Evolutionary conservation across 2,113 vertebrate species (phyloP).

Genomic region (Rallus limicola): DNA sequence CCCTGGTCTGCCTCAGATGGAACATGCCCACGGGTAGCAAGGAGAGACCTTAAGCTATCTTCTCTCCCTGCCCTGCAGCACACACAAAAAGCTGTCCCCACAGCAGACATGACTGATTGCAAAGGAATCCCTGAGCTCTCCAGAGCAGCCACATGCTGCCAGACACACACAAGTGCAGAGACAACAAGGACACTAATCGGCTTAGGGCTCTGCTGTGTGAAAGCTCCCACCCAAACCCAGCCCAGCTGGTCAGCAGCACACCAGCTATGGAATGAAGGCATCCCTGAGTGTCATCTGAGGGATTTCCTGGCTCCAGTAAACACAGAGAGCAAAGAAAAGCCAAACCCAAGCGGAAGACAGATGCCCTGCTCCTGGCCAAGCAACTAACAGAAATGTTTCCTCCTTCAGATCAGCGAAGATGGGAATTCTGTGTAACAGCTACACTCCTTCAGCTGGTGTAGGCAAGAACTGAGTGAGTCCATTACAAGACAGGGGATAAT

Average conservation of each 20-base stretch:
- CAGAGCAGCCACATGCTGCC: not conserved
- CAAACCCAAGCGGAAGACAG: not conserved
- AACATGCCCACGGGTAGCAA: not conserved
- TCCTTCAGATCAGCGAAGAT: not conserved
- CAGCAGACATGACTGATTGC: constrained; percentile 6
- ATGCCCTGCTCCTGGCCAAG: not conserved
- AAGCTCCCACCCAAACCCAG: not conserved
- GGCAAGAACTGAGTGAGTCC: not conserved
- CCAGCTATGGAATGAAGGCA: not conserved
- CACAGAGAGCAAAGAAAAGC: not conserved
- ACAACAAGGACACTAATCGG: not conserved
- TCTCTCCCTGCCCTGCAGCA: not conserved
- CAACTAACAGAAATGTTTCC: not conserved
- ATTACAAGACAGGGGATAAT: not conserved
- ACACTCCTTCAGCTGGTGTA: not conserved
- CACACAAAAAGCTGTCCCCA: not conserved
- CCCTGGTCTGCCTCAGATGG: not conserved
- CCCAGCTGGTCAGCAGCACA: not conserved
- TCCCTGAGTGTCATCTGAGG: not conserved
- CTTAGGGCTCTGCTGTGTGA: not conserved
- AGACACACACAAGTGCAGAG: not conserved
- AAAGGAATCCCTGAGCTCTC: not conserved
- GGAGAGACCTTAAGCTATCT: not conserved
- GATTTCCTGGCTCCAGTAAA: not conserved
- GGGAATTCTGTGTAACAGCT: not conserved